Evolutionary conservation across 2,797 vertebrate genomes (phyloP).

Genomic region (Paramormyrops hopkinsi): DNA sequence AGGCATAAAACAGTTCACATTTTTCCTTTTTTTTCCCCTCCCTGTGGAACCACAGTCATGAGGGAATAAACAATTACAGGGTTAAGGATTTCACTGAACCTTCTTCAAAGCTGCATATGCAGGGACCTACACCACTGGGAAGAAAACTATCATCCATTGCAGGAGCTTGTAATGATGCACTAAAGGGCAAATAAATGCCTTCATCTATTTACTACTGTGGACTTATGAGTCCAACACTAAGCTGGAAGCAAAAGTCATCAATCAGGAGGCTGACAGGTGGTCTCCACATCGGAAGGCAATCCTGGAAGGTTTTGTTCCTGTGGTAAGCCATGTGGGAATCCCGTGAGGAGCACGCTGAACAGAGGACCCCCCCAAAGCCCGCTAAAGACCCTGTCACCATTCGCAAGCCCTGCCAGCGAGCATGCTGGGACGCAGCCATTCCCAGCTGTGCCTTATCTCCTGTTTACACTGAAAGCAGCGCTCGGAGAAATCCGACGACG

Average conservation of each 20-base stretch:
- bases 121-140: neutral
- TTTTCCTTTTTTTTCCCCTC: neutral
- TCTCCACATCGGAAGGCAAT: neutral
- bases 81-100: neutral
- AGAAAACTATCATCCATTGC: neutral
- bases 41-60: neutral
- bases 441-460: neutral
- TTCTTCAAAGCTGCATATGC: neutral
- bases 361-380: neutral
- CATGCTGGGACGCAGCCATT: neutral
- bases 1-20: neutral
- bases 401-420: neutral
- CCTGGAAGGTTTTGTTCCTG: neutral
- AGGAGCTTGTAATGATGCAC: neutral
- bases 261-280: neutral
- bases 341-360: neutral
- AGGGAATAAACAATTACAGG: slow-evolving; percentile 10
- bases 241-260: neutral
- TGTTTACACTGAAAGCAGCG: neutral
- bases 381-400: slow-evolving; percentile 1
- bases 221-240: neutral
- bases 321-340: neutral
- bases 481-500: neutral
- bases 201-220: neutral
- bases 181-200: neutral